Conservation (phyloP, 2,113 vertebrate genomes). For the Perca flavescens region DNA sequence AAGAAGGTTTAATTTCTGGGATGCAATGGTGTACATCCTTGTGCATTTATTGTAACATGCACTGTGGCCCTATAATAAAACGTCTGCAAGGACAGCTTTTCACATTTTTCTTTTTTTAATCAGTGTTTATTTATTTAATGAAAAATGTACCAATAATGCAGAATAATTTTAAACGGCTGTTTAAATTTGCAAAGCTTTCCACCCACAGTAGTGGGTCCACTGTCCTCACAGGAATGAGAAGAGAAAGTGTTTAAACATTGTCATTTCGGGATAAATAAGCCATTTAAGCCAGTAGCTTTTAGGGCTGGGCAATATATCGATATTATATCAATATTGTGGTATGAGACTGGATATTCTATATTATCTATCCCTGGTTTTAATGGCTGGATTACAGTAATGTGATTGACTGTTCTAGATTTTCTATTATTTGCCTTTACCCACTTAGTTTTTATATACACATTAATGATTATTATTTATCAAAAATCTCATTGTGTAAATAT, state of each 20-base stretch:
- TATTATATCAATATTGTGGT: too few relatives aligned
- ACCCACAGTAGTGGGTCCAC: background rate
- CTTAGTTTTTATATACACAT: too few relatives aligned
- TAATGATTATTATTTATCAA: too few relatives aligned
- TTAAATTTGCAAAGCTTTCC: background rate
- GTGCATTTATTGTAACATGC: background rate
- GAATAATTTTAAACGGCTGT: constrained; percentile 3
- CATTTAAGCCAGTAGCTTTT: background rate
- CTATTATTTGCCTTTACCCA: too few relatives aligned
- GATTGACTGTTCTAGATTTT: too few relatives aligned
- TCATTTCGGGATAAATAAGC: background rate
- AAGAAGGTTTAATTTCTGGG: constrained; percentile 10
- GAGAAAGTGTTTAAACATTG: background rate
- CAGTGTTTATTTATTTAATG: background rate
- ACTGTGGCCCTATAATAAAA: background rate
- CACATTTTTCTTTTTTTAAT: background rate
- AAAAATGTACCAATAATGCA: background rate
- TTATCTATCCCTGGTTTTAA: too few relatives aligned
- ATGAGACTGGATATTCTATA: too few relatives aligned
- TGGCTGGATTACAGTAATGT: too few relatives aligned
- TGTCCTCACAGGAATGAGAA: background rate
- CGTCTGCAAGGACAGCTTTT: background rate
- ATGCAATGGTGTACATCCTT: background rate
- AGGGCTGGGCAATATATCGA: too few relatives aligned
- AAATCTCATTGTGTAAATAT: too few relatives aligned